Percentiles rank a stretch among this genome's conserved stretches.
These are phyloP conservation scores for Scyliorhinus canicula DNA, from an alignment of 2,797 vertebrate genomes.

Conservation along the genomic window DNA sequence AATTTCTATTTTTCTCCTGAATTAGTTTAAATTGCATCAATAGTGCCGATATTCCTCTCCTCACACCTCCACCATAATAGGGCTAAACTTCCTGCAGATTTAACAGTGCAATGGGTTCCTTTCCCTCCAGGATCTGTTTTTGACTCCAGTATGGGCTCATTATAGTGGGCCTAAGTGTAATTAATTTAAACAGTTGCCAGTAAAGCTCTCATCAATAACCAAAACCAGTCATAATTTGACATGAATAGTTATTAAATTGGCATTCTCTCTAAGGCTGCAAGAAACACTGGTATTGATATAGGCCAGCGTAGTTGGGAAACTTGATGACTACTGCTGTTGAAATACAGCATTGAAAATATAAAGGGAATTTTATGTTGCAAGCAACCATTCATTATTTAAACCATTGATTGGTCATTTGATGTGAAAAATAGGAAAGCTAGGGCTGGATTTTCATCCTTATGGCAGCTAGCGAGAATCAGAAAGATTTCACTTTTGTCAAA, in stretches of 20 bases:
- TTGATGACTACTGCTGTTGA: not conserved
- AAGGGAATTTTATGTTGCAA: not conserved
- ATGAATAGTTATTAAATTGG: not conserved
- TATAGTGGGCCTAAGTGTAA: not conserved
- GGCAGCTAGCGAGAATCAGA: no score
- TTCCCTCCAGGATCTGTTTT: not conserved
- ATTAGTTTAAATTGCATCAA: not conserved
- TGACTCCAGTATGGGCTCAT: not conserved
- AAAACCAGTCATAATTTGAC: not conserved
- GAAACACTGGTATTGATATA: not conserved
- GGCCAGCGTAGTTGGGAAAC: not conserved
- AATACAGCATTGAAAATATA: not conserved
- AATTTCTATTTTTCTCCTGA: conserved; percentile 22
- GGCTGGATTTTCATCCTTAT: no score
- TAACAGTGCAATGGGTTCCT: not conserved
- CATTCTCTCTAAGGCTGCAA: not conserved
- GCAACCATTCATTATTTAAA: not conserved
- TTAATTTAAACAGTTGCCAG: not conserved
- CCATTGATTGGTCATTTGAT: not conserved
- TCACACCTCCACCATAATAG: not conserved
- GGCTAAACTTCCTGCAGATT: not conserved
- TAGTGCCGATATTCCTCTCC: not conserved
- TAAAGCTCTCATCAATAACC: not conserved
- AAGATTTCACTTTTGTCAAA: no score
- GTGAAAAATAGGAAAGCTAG: not conserved